A percentile compares a stretch with the other conserved stretches of the same genome.
Conservation (phyloP, 2,797 vertebrate species). For the Sebastiscus tertius region DNA sequence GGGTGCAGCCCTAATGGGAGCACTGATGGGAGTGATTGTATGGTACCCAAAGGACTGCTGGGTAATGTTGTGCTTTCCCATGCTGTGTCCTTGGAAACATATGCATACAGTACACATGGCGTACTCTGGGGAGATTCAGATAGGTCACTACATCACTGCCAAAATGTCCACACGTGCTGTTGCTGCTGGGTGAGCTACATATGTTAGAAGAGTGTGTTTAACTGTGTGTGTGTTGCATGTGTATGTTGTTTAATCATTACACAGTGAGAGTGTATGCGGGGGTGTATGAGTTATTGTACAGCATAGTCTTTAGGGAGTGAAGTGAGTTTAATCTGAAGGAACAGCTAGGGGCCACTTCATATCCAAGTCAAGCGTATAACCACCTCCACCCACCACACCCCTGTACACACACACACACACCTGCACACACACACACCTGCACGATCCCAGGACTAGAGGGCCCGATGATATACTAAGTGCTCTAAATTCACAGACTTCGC, state of each 20-base stretch:
- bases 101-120: neutral
- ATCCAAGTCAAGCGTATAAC: slow-evolving; percentile 24
- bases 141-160: slow-evolving; percentile 2
- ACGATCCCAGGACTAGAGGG: slow-evolving; percentile 13
- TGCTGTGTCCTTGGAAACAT: slow-evolving; percentile 35
- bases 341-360: slow-evolving; percentile 32
- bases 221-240: neutral
- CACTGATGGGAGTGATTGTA: slow-evolving; percentile 3
- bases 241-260: neutral
- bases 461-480: slow-evolving; percentile 11
- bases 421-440: slow-evolving; percentile 27
- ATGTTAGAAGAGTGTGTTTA: neutral
- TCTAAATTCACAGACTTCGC: slow-evolving; percentile 12
- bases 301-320: slow-evolving; percentile 19
- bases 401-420: slow-evolving; percentile 22
- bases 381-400: slow-evolving; percentile 36
- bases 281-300: slow-evolving; percentile 10
- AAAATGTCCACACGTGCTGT: slow-evolving; percentile 9
- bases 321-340: slow-evolving; percentile 16
- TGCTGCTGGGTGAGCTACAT: neutral
- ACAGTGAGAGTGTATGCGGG: neutral
- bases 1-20: too few species aligned
- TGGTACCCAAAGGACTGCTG: slow-evolving; percentile 28
- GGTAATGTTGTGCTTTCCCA: slow-evolving; percentile 40
- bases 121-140: slow-evolving; percentile 20